A percentile compares a stretch with the other conserved stretches of the same genome.
These are phyloP conservation scores for Bruchidius siliquastri DNA, from an alignment of 2,888 invertebrate species.

Conservation along the genomic window DNA sequence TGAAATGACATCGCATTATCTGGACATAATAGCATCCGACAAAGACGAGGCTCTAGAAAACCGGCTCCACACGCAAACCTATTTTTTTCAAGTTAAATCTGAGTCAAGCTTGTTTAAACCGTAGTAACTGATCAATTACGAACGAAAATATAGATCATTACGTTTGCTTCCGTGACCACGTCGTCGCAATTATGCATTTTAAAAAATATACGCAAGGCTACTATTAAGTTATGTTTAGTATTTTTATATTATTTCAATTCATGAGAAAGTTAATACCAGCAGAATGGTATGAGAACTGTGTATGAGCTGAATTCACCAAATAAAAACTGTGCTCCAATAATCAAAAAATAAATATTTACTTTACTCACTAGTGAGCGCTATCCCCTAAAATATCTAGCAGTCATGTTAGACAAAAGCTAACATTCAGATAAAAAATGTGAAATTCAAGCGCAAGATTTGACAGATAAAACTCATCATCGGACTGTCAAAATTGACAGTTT, in stretches of 20 bases:
- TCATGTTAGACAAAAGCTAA: no score
- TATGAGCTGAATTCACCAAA: no score
- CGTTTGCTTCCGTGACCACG: neutral
- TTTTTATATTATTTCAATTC: neutral
- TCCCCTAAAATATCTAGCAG: no score
- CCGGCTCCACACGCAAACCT: neutral
- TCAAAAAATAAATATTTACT: no score
- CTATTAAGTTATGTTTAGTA: neutral
- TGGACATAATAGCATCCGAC: neutral
- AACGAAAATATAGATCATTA: neutral
- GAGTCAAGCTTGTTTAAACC: neutral
- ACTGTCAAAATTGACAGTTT: no score
- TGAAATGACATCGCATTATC: neutral
- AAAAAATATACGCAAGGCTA: neutral
- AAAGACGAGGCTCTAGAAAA: neutral
- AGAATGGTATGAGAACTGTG: neutral
- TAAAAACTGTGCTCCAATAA: no score
- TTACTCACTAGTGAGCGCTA: no score
- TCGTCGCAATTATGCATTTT: neutral
- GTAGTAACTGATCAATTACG: neutral
- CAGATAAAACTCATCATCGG: no score
- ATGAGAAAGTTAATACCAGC: neutral
- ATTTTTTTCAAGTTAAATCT: neutral
- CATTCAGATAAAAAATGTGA: no score
- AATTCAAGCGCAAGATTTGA: no score